Evolutionary conservation across 1,140 invertebrate genomes (phyloP).

Genomic region (Cotesia typhae): DNA sequence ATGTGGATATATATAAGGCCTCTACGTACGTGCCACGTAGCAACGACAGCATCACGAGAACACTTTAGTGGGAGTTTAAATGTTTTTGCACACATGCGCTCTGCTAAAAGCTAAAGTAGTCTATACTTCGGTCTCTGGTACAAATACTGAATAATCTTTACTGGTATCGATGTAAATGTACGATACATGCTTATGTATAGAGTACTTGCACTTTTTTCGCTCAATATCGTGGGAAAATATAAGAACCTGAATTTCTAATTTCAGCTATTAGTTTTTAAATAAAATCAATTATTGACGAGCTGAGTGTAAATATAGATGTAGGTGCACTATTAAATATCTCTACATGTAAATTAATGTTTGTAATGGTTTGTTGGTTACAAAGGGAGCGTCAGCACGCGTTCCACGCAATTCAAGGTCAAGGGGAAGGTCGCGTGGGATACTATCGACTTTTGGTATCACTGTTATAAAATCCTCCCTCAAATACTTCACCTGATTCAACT

Average conservation of each 20-base stretch:
- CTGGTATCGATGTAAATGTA: not conserved
- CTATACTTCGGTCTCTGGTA: no score
- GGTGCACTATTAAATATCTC: not conserved
- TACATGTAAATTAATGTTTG: not conserved
- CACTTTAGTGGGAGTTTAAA: not conserved
- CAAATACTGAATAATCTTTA: no score
- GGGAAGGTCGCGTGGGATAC: not conserved
- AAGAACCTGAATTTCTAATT: not conserved
- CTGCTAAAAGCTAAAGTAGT: not conserved
- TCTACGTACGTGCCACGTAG: not conserved
- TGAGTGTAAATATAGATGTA: not conserved
- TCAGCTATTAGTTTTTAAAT: no score
- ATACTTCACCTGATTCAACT: no score
- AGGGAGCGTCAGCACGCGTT: no score
- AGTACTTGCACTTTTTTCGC: constrained; percentile 12
- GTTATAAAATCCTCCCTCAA: no score
- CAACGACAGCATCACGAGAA: not conserved
- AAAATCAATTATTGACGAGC: no score
- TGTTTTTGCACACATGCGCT: not conserved
- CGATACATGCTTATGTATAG: no score
- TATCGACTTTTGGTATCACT: no score
- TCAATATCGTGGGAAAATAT: not conserved
- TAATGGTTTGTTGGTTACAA: not conserved
- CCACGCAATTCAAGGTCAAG: constrained; percentile 2
- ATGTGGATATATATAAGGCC: no score